A percentile compares a stretch with the other conserved stretches of the same genome.
phyloP scores from a whole-genome alignment of 2,797 vertebrate species.

The Syngnathus acus region DNA sequence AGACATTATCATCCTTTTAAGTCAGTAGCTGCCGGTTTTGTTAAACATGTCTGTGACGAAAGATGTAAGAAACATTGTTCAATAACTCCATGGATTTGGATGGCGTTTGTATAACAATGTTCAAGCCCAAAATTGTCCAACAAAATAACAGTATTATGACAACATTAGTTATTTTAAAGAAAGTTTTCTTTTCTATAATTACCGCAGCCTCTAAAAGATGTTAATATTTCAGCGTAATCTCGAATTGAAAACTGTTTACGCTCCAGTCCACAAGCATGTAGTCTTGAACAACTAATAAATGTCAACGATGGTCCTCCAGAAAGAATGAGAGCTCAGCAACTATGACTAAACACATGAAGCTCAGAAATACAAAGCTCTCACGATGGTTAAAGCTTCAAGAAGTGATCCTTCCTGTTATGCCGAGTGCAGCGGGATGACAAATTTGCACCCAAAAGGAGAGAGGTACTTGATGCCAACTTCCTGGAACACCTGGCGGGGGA shows the following conservation, averaged over 20 bases:
- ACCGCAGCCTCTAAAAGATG: neutral
- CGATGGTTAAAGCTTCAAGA: slow-evolving; percentile 25
- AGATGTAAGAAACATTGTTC: neutral
- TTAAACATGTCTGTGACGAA: neutral
- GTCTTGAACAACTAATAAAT: slow-evolving; percentile 11
- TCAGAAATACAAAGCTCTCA: slow-evolving; percentile 40
- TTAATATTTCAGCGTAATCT: neutral
- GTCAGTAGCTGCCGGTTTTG: neutral
- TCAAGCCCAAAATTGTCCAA: slow-evolving; percentile 2
- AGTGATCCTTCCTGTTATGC: slow-evolving; percentile 59
- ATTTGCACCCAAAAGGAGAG: slow-evolving; percentile 96
- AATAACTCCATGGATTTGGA: neutral
- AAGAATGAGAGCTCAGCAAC: slow-evolving; percentile 21
- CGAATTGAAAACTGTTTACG: neutral
- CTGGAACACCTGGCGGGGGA: slow-evolving; percentile 90
- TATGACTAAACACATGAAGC: slow-evolving; percentile 15
- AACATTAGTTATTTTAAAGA: neutral
- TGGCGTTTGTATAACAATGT: neutral
- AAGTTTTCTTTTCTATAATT: no score
- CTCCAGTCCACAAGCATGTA: neutral
- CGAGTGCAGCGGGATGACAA: slow-evolving; percentile 92
- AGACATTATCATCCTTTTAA: neutral
- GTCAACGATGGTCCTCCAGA: slow-evolving; percentile 25
- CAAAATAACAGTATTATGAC: neutral
- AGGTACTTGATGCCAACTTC: slow-evolving; percentile 95